Evolutionary conservation across 92 coral and sea anemone genomes (phyloP).

Genomic region (Porites evermanni): DNA sequence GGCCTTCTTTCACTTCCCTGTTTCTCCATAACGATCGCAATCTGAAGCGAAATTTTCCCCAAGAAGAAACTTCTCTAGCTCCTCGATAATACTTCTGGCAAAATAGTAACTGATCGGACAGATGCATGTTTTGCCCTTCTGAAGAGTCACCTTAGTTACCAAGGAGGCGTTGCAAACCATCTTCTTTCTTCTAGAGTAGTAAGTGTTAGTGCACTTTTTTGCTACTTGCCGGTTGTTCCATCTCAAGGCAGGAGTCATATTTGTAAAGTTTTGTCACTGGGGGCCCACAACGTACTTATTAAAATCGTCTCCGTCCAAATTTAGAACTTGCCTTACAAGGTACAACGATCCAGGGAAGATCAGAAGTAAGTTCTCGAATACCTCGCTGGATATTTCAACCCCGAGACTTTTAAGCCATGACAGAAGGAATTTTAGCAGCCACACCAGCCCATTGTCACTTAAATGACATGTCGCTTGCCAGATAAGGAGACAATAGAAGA

Average conservation of each 20-base stretch:
- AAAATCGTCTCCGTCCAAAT: slow-evolving; percentile 32
- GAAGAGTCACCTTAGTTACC: slow-evolving; percentile 6
- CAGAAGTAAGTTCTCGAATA: too few relatives aligned
- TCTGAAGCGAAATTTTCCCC: too few relatives aligned
- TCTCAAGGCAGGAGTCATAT: slow-evolving; percentile 21
- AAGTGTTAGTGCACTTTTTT: slow-evolving; percentile 24
- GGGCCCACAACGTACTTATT: slow-evolving; percentile 55
- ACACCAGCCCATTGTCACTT: too few relatives aligned
- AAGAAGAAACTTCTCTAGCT: slow-evolving; percentile 22
- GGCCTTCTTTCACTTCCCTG: not conserved
- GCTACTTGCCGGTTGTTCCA: slow-evolving; percentile 21
- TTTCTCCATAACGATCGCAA: slow-evolving; percentile 44
- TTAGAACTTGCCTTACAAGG: too few relatives aligned
- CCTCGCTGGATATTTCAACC: slow-evolving; percentile 10
- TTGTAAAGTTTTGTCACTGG: slow-evolving; percentile 38
- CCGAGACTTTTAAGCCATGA: slow-evolving; percentile 14
- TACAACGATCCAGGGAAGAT: too few relatives aligned
- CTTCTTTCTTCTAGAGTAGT: slow-evolving; percentile 12
- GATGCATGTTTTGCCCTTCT: slow-evolving; percentile 16
- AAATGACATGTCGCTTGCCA: too few relatives aligned
- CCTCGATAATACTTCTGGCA: slow-evolving; percentile 28
- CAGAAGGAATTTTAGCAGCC: not conserved
- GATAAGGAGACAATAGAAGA: too few relatives aligned
- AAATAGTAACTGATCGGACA: slow-evolving; percentile 56
- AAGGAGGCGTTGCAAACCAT: slow-evolving; percentile 6